Percentiles rank a stretch among this genome's conserved stretches.
phyloP scores from a whole-genome alignment of 2,797 vertebrate genomes.

The Pristis pectinata region DNA sequence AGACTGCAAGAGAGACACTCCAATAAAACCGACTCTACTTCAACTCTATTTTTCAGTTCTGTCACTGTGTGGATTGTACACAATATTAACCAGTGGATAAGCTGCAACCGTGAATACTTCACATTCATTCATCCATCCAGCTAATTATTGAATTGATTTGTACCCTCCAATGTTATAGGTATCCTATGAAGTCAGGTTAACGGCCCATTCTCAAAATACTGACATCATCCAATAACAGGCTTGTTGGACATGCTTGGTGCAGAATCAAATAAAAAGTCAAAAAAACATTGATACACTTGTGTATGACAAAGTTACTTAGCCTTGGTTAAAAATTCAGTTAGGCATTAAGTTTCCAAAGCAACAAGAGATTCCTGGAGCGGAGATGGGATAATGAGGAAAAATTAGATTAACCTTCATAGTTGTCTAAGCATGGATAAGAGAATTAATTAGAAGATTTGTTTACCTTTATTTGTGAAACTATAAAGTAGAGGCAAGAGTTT shows the following conservation, averaged over 20 bases:
- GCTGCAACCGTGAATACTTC: neutral
- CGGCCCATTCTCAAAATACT: no score
- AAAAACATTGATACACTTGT: neutral
- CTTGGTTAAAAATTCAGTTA: neutral
- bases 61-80: neutral
- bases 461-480: neutral
- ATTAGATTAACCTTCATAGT: neutral
- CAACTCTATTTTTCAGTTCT: neutral
- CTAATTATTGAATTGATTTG: neutral
- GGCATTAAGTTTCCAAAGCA: neutral
- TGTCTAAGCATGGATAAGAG: neutral
- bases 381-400: neutral
- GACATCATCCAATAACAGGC: neutral
- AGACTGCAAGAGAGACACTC: constrained; percentile 59
- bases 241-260: neutral
- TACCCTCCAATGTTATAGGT: neutral
- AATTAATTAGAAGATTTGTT: neutral
- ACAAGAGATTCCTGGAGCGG: neutral
- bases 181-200: neutral
- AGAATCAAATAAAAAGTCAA: neutral
- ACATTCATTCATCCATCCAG: neutral
- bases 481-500: neutral
- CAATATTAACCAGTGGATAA: neutral
- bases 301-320: no score
- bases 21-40: neutral